Evolutionary conservation across 2,888 invertebrate species (phyloP).

Genomic region (Cepaea hortensis): DNA sequence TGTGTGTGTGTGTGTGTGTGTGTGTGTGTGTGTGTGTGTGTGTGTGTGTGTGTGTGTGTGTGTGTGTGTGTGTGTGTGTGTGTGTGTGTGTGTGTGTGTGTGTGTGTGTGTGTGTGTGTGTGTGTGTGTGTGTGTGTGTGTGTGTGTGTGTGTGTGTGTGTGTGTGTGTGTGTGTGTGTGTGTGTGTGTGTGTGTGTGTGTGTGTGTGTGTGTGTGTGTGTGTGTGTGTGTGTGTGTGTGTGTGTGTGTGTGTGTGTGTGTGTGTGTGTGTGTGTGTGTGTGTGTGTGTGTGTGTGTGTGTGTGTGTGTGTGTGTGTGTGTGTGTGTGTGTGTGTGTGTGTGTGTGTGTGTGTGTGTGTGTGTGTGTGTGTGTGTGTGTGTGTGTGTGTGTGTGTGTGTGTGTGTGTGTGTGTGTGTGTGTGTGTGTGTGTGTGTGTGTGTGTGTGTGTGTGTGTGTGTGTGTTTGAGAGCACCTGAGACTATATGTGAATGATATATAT

Average conservation of each 20-base stretch:
- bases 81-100: neutral
- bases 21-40: neutral
- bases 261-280: neutral
- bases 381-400: neutral
- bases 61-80: neutral
- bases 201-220: neutral
- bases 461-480: neutral
- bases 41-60: neutral
- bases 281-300: neutral
- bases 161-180: neutral
- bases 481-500: too few relatives aligned
- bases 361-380: neutral
- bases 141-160: neutral
- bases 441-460: neutral
- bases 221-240: neutral
- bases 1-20: neutral
- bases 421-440: neutral
- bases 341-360: neutral
- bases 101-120: neutral
- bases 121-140: neutral
- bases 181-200: neutral
- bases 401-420: neutral
- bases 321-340: neutral
- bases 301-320: neutral
- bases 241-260: neutral